These are phyloP conservation scores for Gryon sp. DNA, from an alignment of 1,140 invertebrate genomes.

Conservation along the genomic window DNA sequence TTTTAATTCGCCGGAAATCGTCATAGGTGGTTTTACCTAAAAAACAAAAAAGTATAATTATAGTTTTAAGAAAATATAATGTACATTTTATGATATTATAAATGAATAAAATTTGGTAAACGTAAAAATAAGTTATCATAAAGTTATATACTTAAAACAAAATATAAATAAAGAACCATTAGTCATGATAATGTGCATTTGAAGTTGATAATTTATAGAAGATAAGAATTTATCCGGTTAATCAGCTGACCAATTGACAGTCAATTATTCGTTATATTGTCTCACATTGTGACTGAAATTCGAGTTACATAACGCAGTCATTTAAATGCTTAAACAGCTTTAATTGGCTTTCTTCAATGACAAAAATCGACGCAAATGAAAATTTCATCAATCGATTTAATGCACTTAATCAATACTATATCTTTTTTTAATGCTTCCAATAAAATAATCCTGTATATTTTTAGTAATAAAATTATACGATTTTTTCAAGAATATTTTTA, in stretches of 20 bases:
- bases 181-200: no score
- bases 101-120: not conserved
- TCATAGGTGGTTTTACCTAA: slow-evolving; percentile 80
- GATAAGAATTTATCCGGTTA: not conserved
- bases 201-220: no score
- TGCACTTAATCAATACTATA: no score
- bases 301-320: slow-evolving; percentile 1
- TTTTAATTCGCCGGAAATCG: slow-evolving; percentile 85
- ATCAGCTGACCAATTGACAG: slow-evolving; percentile 8
- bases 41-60: slow-evolving; percentile 19
- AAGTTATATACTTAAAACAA: no score
- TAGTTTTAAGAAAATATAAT: no score
- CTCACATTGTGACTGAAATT: not conserved
- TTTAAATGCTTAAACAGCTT: slow-evolving; percentile 13
- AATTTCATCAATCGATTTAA: not conserved
- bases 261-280: slow-evolving; percentile 13
- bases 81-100: no score
- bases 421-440: no score
- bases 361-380: not conserved
- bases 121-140: not conserved
- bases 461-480: no score
- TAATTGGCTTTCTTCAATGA: slow-evolving; percentile 15
- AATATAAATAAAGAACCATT: not conserved
- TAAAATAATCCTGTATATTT: no score
- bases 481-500: no score